Evolutionary conservation across 2,797 vertebrate species (phyloP), one percentile per base, ranked within the genome.

Genomic region (Pangasius sanitwongsei): DNA sequence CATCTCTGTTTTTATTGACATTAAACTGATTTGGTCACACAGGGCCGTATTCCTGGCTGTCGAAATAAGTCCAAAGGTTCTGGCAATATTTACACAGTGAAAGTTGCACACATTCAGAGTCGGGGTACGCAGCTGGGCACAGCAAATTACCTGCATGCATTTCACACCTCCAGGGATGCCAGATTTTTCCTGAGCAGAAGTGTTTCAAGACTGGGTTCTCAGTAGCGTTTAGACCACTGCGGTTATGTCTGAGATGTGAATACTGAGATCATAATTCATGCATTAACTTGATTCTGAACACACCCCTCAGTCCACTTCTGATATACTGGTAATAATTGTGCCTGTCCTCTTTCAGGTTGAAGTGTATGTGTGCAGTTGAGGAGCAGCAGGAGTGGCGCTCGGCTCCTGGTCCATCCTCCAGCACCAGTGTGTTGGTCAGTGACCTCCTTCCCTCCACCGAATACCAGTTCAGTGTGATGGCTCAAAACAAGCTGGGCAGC

Each of bases 401-500:
- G 0, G 92, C 98, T 87, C 91, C 96, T 0, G 97, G 97, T 87
- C 95, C 93, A 0, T 92, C 92, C 41, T 96, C 96, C 0, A 95
- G 95, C 48, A 92, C 92, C 31, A 91, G 94, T 55, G 91, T 97
- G 72, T 92, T 97, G 86, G 97, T 99, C 92, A 94, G 94, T 0
- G 97, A 95, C 57, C 95, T 99, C 85, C 96, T 96, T 91, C 96
- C 98, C 0, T 95, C 96, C 86, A 96, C 93, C 0, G 91, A 94
- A 1, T 99, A 99, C 95, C 98, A 99, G 95, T 98, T 99, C 95
- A 99, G 97, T 0, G 90, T 99, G 89, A 94, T 99, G 87, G 97
- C 98, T 34, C 97, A 97, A 84, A 99, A 99, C 94, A 97, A 97
- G 90, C 93, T 97, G 90, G 98, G 98, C 53, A 97, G 97, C 0